Percentiles rank a stretch among this genome's conserved stretches.
Conservation (phyloP, 2,113 vertebrate species). For the Casuarius casuarius region DNA sequence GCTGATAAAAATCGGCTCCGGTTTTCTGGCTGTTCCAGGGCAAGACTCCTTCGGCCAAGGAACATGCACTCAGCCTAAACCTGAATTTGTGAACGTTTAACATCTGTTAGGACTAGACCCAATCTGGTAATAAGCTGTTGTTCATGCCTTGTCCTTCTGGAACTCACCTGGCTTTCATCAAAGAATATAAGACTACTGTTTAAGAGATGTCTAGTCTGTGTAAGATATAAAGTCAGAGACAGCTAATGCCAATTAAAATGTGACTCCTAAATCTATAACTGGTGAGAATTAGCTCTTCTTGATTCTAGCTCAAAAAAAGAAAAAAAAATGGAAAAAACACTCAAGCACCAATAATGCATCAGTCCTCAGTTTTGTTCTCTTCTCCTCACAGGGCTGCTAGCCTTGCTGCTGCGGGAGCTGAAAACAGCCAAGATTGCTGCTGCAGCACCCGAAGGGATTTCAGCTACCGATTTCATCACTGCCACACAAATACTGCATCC, state of each 20-base stretch:
- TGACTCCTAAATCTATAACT: neutral
- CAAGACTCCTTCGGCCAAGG: neutral
- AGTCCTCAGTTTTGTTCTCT: neutral
- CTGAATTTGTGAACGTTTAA: neutral
- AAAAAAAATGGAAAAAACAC: neutral
- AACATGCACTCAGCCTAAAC: rapidly evolving
- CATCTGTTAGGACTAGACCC: neutral
- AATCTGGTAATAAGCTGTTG: neutral
- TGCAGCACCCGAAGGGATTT: neutral
- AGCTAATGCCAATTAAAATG: rapidly evolving
- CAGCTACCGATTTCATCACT: neutral
- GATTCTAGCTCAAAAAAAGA: neutral
- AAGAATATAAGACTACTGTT: too few relatives aligned
- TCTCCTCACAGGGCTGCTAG: neutral
- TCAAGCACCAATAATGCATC: neutral
- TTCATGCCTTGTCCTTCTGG: neutral
- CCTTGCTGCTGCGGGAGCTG: neutral
- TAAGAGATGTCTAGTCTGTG: neutral
- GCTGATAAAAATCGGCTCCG: neutral
- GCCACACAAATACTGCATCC: neutral
- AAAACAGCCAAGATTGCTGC: neutral
- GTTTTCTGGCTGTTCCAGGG: neutral
- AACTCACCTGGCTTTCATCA: neutral
- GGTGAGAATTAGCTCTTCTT: neutral
- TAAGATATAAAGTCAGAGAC: neutral